These are phyloP conservation scores for Lysiphlebus fabarum DNA, from an alignment of 1,140 invertebrate genomes.

Conservation along the genomic window DNA sequence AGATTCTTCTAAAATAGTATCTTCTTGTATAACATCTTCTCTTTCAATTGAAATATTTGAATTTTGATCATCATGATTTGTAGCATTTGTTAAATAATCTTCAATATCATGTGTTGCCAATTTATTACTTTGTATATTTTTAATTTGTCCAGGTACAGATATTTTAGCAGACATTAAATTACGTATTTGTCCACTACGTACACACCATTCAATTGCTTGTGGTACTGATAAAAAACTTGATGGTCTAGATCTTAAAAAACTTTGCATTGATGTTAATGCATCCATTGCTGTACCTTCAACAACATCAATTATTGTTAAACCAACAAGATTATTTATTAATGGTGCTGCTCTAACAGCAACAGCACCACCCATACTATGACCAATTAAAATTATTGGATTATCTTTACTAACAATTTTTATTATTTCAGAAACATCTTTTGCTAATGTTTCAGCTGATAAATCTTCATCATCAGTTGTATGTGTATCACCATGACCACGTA, in stretches of 20 bases:
- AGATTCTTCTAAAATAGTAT: constrained; percentile 34
- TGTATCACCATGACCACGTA: constrained; percentile 93
- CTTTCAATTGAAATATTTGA: constrained; percentile 48
- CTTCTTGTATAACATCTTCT: constrained; percentile 58
- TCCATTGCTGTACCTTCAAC: constrained; percentile 98
- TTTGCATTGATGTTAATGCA: constrained; percentile 91
- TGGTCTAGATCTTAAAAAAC: constrained; percentile 84
- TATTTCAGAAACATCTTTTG: constrained; percentile 82
- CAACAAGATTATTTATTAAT: constrained; percentile 66
- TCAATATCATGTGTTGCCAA: constrained; percentile 69
- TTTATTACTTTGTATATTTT: constrained; percentile 66
- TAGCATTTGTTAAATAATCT: constrained; percentile 45
- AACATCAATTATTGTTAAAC: constrained; percentile 92
- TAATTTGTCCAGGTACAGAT: constrained; percentile 94
- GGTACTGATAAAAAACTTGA: constrained; percentile 81
- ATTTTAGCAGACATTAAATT: constrained; percentile 91
- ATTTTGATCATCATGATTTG: constrained; percentile 39
- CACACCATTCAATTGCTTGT: constrained; percentile 77
- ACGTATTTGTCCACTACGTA: constrained; percentile 88
- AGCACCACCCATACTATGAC: constrained; percentile 96
- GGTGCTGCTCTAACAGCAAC: constrained; percentile 81
- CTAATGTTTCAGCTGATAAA: constrained; percentile 79
- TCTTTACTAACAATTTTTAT: constrained; percentile 58
- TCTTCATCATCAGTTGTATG: constrained; percentile 76
- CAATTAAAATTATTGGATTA: constrained; percentile 75